Evolutionary conservation across 1,140 invertebrate genomes (phyloP).

Genomic region (Psix sp.): DNA sequence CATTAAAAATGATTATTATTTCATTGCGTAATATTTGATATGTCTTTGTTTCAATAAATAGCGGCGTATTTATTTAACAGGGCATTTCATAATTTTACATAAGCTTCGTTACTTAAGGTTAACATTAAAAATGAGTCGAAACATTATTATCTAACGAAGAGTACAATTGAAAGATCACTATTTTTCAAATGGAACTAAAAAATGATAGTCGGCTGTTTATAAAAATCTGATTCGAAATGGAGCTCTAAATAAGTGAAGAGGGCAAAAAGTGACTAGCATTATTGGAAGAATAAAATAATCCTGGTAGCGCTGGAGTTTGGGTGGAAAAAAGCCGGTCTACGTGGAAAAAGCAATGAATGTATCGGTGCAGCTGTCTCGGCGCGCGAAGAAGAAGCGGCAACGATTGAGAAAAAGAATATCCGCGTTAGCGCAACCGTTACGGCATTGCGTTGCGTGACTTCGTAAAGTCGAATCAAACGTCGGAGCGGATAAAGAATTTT

Average conservation of each 20-base stretch:
- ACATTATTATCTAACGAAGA: too few species aligned
- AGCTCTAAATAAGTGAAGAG: slow-evolving; percentile 23
- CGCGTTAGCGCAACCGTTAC: slow-evolving; percentile 58
- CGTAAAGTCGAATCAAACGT: slow-evolving; percentile 58
- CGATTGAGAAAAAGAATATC: slow-evolving; percentile 60
- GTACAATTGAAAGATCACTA: too few species aligned
- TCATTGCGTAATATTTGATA: too few species aligned
- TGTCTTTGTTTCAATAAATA: too few species aligned
- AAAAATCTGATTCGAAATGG: slow-evolving; percentile 38
- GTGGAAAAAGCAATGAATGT: slow-evolving; percentile 51
- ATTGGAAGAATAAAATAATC: slow-evolving; percentile 45
- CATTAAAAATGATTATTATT: too few species aligned
- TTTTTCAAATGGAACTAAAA: too few species aligned
- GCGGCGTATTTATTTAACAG: too few species aligned
- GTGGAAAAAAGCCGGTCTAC: slow-evolving; percentile 12
- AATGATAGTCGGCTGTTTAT: too few species aligned
- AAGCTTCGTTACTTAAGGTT: too few species aligned
- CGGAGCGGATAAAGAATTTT: slow-evolving; percentile 61
- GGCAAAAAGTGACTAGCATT: slow-evolving; percentile 43
- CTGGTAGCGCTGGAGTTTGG: slow-evolving; percentile 27
- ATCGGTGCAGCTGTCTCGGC: slow-evolving; percentile 52
- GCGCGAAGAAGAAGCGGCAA: slow-evolving; percentile 53
- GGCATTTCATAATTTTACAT: too few species aligned
- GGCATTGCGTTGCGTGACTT: slow-evolving; percentile 57
- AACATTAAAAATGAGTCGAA: too few species aligned